Evolutionary conservation across 2,113 vertebrate species (phyloP).

Genomic region (Miniopterus natalensis): DNA sequence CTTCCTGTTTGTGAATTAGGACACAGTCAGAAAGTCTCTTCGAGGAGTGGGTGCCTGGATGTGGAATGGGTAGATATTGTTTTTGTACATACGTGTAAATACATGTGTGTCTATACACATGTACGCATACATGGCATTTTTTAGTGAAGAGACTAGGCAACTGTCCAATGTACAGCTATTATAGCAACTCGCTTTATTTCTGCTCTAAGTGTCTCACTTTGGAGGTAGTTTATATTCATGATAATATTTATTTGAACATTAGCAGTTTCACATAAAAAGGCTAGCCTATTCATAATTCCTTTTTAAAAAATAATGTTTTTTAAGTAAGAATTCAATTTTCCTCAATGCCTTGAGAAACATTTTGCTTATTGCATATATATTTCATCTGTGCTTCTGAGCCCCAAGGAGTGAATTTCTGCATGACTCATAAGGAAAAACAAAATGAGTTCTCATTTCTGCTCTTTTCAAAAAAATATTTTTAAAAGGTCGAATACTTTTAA

Average conservation of each 20-base stretch:
- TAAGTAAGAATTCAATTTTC: slow-evolving; percentile 1
- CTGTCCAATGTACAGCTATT: not conserved
- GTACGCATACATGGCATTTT: not conserved
- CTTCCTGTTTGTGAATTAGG: not conserved
- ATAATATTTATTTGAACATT: not conserved
- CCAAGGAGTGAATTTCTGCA: not conserved
- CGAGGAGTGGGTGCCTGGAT: not conserved
- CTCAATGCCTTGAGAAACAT: not conserved
- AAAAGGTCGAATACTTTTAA: not conserved
- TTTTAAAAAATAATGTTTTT: slow-evolving; percentile 23
- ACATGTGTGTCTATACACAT: not conserved
- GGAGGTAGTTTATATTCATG: not conserved
- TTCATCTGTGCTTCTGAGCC: not conserved
- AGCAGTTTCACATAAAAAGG: not conserved
- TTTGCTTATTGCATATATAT: not conserved
- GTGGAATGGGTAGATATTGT: not conserved
- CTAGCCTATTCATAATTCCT: not conserved
- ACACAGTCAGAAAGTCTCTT: not conserved
- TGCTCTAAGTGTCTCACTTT: not conserved
- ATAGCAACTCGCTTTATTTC: not conserved
- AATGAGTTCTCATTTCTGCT: slow-evolving; percentile 32
- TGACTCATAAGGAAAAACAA: not conserved
- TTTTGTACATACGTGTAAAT: not conserved
- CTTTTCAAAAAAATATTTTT: not conserved
- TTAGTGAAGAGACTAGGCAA: not conserved